Conservation (phyloP, 1,140 invertebrate species). For the Coptotermes formosanus region DNA sequence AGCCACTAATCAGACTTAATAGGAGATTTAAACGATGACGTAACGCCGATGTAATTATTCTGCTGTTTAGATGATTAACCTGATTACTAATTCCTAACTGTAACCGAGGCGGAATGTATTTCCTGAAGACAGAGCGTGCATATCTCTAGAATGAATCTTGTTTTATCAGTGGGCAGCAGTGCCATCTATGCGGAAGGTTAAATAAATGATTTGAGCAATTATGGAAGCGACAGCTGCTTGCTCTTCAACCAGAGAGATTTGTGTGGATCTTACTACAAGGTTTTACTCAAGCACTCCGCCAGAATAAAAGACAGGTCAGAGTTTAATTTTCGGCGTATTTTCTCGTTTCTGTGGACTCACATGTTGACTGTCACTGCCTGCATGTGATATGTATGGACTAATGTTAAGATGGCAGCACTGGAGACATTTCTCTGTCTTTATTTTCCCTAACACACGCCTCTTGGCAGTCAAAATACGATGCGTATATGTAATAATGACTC, state of each 20-base stretch:
- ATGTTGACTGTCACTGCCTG: too few relatives aligned
- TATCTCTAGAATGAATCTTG: neutral
- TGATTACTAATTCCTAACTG: neutral
- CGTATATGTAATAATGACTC: constrained; percentile 13
- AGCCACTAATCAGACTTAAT: constrained; percentile 2
- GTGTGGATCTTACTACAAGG: neutral
- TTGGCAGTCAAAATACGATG: constrained; percentile 27
- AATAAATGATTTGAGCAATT: constrained; percentile 6
- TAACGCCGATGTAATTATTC: constrained; percentile 24
- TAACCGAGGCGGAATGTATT: neutral
- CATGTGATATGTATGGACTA: neutral
- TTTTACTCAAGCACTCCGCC: neutral
- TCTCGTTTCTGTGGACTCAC: too few relatives aligned
- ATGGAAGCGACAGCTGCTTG: neutral
- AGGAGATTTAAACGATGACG: constrained; percentile 29
- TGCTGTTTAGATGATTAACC: neutral
- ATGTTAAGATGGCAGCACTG: neutral
- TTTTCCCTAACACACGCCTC: neutral
- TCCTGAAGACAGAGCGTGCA: neutral
- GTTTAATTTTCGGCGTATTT: too few relatives aligned
- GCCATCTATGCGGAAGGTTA: constrained; percentile 2
- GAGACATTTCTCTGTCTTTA: neutral
- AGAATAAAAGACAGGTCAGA: too few relatives aligned
- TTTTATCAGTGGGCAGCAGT: constrained; percentile 3
- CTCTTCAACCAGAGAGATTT: neutral